phyloP scores from a whole-genome alignment of 2,797 vertebrate genomes.

The Novumbra hubbsi region DNA sequence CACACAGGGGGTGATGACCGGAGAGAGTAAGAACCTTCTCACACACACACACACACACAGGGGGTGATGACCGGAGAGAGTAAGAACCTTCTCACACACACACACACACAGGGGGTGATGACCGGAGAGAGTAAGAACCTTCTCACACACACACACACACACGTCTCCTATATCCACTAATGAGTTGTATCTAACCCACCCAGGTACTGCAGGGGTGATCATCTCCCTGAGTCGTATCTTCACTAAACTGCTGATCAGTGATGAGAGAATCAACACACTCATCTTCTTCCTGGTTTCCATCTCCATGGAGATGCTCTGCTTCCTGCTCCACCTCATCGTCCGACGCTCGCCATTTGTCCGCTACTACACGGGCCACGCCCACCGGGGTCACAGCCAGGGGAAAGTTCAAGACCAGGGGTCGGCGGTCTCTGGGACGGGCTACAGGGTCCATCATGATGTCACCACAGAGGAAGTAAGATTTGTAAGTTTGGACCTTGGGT shows the following conservation, averaged over 20 bases:
- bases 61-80: no score
- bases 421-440: constrained; percentile 59
- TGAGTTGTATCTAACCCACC: no score
- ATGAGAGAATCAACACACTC: constrained; percentile 90
- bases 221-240: constrained; percentile 96
- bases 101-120: constrained; percentile 82
- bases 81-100: constrained; percentile 12
- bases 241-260: constrained; percentile 89
- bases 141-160: not conserved
- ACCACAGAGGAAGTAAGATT: constrained; percentile 86
- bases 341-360: constrained; percentile 86
- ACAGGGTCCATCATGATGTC: constrained; percentile 90
- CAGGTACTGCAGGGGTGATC: constrained; percentile 95
- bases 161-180: not conserved
- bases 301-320: constrained; percentile 90
- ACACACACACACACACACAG: not conserved
- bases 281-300: constrained; percentile 97
- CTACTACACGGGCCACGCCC: constrained; percentile 80
- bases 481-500: constrained; percentile 73
- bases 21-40: constrained; percentile 85
- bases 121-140: constrained; percentile 92
- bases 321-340: constrained; percentile 90
- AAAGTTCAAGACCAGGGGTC: constrained; percentile 46
- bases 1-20: constrained; percentile 98
- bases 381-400: constrained; percentile 43